Percentiles rank a stretch among this genome's conserved stretches.
Conservation (phyloP, 1,140 invertebrate genomes). For the Cylas formicarius region DNA sequence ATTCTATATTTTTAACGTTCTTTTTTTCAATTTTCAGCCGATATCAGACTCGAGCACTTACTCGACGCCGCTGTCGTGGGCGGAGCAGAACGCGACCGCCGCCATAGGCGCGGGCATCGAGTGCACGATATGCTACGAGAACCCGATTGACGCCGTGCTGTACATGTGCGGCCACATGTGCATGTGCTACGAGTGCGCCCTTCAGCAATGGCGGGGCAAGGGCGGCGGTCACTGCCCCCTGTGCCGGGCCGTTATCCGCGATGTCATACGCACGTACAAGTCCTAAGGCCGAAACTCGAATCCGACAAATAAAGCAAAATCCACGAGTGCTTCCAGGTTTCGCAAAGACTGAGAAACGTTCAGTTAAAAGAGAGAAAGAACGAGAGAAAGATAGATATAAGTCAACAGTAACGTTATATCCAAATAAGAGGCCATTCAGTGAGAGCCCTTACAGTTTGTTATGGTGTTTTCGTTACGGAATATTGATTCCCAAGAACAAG, state of each 20-base stretch:
- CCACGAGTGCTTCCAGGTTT: no score
- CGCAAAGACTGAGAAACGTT: no score
- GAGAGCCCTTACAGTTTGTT: no score
- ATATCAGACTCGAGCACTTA: conserved; percentile 40
- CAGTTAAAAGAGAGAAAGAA: no score
- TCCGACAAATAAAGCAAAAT: no score
- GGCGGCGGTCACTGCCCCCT: conserved; percentile 89
- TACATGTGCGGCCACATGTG: conserved; percentile 99
- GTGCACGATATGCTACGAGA: conserved; percentile 93
- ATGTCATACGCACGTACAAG: conserved; percentile 92
- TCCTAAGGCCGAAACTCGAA: no score
- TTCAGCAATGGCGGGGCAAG: conserved; percentile 83
- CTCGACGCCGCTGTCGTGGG: conserved; percentile 38
- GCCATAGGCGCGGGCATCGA: conserved; percentile 53
- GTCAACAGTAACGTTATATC: no score
- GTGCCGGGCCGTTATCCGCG: conserved; percentile 83
- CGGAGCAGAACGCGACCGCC: conserved; percentile 42
- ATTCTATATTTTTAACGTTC: conserved; percentile 1
- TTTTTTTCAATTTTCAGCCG: conserved; percentile 40
- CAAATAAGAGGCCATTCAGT: no score
- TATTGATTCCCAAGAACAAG: no score
- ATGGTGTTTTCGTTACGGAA: no score
- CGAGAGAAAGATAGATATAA: no score
- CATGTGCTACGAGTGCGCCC: conserved; percentile 95
- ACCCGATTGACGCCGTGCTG: conserved; percentile 84